phyloP scores from a whole-genome alignment of 2,888 invertebrate species.

The Drosophila robusta region DNA sequence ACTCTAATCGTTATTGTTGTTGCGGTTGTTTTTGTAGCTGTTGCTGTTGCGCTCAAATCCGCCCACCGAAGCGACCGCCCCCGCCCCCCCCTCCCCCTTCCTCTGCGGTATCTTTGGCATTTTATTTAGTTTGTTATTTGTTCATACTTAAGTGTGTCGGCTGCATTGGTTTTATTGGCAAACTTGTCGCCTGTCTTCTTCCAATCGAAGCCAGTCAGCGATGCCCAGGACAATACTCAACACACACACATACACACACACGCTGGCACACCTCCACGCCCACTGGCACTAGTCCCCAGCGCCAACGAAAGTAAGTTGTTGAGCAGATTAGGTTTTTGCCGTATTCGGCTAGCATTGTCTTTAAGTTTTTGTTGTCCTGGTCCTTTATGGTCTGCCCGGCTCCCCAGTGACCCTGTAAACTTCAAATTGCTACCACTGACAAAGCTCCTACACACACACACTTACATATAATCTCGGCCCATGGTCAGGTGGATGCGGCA shows the following conservation, averaged over 20 bases:
- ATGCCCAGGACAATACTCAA: conserved; percentile 76
- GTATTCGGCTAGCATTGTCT: conserved; percentile 61
- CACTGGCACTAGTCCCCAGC: conserved; percentile 36
- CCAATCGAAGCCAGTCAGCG: conserved; percentile 74
- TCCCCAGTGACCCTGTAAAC: conserved; percentile 78
- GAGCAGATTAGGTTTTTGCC: conserved; percentile 77
- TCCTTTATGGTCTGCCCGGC: conserved; percentile 58
- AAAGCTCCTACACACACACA: conserved; percentile 30
- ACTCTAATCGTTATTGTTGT: conserved; percentile 64
- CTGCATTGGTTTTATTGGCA: conserved; percentile 79
- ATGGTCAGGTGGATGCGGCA: conserved; percentile 22
- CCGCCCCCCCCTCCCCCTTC: conserved; percentile 28
- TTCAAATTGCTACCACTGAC: conserved; percentile 76
- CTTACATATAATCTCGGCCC: background rate
- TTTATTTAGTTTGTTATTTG: conserved; percentile 81
- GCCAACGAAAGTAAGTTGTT: conserved; percentile 71
- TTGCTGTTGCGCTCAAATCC: conserved; percentile 20
- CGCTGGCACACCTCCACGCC: conserved; percentile 28
- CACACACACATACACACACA: conserved; percentile 29
- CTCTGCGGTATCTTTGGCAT: conserved; percentile 67
- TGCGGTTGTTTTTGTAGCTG: conserved; percentile 25
- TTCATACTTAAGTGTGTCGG: conserved; percentile 80
- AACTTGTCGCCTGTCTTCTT: conserved; percentile 81
- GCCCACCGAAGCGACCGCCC: conserved; percentile 50
- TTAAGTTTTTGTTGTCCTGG: conserved; percentile 58